phyloP scores from a whole-genome alignment of 2,888 invertebrate species.

The Athalia cordata region DNA sequence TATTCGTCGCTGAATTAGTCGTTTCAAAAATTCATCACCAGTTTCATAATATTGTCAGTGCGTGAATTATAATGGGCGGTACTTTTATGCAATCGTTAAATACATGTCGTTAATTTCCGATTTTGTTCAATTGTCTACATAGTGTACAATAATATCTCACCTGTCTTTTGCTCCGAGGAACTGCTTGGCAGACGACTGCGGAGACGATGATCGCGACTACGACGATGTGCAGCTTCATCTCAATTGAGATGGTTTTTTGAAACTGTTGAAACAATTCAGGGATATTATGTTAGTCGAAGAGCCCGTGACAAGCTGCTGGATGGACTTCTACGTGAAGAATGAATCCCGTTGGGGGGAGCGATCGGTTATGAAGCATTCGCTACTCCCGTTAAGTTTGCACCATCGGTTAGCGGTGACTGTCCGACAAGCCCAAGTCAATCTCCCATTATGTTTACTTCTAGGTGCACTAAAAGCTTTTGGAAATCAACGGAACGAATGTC shows the following conservation, averaged over 20 bases:
- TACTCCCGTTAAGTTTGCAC: slow-evolving; percentile 47
- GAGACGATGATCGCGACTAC: slow-evolving; percentile 4
- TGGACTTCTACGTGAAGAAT: slow-evolving; percentile 41
- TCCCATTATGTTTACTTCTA: not conserved
- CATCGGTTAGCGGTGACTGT: slow-evolving; percentile 36
- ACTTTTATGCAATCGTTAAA: no score
- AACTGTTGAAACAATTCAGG: slow-evolving; percentile 27
- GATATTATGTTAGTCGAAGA: not conserved
- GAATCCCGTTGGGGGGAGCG: slow-evolving; percentile 37
- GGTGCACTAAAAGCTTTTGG: not conserved
- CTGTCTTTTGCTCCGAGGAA: slow-evolving; percentile 43
- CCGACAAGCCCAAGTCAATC: slow-evolving; percentile 40
- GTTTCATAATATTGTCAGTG: no score
- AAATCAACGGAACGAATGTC: not conserved
- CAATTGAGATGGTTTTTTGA: not conserved
- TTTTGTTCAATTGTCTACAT: no score
- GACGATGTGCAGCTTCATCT: slow-evolving; percentile 26
- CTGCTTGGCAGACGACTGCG: slow-evolving; percentile 10
- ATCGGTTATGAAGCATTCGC: slow-evolving; percentile 46
- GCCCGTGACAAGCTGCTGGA: slow-evolving; percentile 1
- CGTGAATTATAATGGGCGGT: no score
- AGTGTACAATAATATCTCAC: slow-evolving; percentile 7
- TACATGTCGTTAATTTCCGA: no score
- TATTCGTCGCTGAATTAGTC: no score
- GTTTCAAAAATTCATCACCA: no score